Base-by-base conservation (phyloP, 2,113 vertebrate species). In the Cinclus cinclus region DNA sequence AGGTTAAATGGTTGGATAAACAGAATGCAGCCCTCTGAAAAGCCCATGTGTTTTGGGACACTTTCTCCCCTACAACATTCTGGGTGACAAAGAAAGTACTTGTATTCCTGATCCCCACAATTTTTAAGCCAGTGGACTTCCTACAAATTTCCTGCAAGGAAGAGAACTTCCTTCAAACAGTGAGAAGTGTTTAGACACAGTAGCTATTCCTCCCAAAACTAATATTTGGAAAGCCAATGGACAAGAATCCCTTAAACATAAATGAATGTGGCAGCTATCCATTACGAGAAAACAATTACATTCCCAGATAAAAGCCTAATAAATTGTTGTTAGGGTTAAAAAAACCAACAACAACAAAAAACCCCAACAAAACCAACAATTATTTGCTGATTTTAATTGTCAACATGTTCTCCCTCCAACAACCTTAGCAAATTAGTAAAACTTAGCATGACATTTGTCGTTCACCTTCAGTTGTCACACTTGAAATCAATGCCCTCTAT, bases 1-100 rank as follows among this genome's bases (percentile, higher is more conserved):
- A 95, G 78, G 81, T 81, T 96, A 95, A 97, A 91, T 14, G 83
- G 84, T 50, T 96, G 91, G 92, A 96, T 94, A 97, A 97, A 96
- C 69, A 95, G 88, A 95, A 95, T 82, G 65, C 55, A 92, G 77
- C 42, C 59, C 60, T 65, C 62, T 94, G 89, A 97, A 97, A 96
- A 96, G 94, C 31, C 76, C 71, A n/a, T 65, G 89, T 85, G 75
- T 94, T 95, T 94, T 42, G 0, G 73, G 90, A 82, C 31, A 22
- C 81, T 96, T 84, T 87, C 63, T 91, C 82, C 67, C 56, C 58
- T 88, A 63, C 49, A 78, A 76, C 53, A 59, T 67, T 94, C 60
- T 47, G 84, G 11, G 68, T 81, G 91, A 96, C 96, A 96, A 97
- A 95, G 95, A 77, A 60, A 11, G 55, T 39, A 89, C 82, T 95